A percentile compares a stretch with the other conserved stretches of the same genome.
These are phyloP conservation scores for Sialia sialis DNA, from an alignment of 2,113 vertebrate genomes.

Conservation along the genomic window DNA sequence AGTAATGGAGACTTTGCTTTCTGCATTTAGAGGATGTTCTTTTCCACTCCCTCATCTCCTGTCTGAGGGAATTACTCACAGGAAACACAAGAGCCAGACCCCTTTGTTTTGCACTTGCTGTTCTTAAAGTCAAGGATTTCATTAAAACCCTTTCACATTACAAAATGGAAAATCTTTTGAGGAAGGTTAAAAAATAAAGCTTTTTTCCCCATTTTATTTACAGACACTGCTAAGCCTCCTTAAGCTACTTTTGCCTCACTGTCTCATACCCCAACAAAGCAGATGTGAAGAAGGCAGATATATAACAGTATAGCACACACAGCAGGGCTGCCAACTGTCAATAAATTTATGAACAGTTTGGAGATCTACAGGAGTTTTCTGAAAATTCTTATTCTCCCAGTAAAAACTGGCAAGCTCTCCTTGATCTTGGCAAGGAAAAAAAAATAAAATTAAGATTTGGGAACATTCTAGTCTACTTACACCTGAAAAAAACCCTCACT, in stretches of 20 bases:
- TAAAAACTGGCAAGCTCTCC: constrained; percentile 57
- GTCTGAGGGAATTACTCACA: neutral
- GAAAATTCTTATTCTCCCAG: constrained; percentile 49
- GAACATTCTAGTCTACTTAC: constrained; percentile 29
- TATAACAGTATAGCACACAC: constrained; percentile 6
- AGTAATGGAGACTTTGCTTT: neutral
- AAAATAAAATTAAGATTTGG: neutral
- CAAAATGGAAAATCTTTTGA: neutral
- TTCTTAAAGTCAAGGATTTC: neutral
- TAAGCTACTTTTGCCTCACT: constrained; percentile 16
- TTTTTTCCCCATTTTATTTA: constrained; percentile 7
- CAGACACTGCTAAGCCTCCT: constrained; percentile 27
- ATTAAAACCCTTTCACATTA: neutral
- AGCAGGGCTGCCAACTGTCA: constrained; percentile 60
- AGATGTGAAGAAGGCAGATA: constrained; percentile 40
- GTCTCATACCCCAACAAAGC: constrained; percentile 4
- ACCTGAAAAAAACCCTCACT: neutral
- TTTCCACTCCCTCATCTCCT: neutral
- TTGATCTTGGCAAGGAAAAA: constrained; percentile 49
- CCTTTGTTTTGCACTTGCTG: constrained; percentile 8
- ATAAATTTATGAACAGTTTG: constrained; percentile 61
- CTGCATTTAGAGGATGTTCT: neutral
- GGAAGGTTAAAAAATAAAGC: neutral
- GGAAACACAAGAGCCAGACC: neutral
- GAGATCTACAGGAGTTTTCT: constrained; percentile 52